Evolutionary conservation across 2,888 invertebrate species (phyloP).

Genomic region (Plusia festucae): DNA sequence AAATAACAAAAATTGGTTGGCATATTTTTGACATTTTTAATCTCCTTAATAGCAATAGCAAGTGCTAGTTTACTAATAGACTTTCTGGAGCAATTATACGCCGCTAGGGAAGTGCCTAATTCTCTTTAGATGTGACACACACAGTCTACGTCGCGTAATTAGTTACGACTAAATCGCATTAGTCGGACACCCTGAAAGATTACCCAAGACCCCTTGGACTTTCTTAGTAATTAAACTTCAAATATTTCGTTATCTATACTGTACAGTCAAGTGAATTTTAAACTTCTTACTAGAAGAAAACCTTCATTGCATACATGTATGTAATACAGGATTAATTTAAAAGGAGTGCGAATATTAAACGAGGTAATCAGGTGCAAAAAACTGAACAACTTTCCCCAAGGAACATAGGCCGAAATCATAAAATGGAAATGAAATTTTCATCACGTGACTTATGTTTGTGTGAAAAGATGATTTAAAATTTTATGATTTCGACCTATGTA

Average conservation of each 20-base stretch:
- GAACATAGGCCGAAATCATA: no score
- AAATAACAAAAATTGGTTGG: no score
- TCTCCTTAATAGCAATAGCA: constrained; percentile 34
- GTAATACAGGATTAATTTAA: no score
- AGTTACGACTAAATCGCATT: constrained; percentile 62
- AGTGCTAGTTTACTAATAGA: constrained; percentile 19
- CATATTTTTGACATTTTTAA: not conserved
- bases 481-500: no score
- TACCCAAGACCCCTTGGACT: constrained; percentile 34
- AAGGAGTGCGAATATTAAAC: no score
- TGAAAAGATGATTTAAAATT: no score
- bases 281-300: no score
- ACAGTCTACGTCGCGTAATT: constrained; percentile 55
- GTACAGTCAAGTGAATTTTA: not conserved
- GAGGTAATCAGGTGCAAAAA: no score
- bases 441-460: no score
- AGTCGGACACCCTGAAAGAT: constrained; percentile 47
- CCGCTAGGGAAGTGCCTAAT: constrained; percentile 44
- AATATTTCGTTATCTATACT: not conserved
- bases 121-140: constrained; percentile 56
- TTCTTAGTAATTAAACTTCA: constrained; percentile 23
- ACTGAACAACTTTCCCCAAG: no score
- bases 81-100: constrained; percentile 41
- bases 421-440: no score
- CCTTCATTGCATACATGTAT: no score